phyloP scores from a whole-genome alignment of 2,797 vertebrate species.

The Thaleichthys pacificus region DNA sequence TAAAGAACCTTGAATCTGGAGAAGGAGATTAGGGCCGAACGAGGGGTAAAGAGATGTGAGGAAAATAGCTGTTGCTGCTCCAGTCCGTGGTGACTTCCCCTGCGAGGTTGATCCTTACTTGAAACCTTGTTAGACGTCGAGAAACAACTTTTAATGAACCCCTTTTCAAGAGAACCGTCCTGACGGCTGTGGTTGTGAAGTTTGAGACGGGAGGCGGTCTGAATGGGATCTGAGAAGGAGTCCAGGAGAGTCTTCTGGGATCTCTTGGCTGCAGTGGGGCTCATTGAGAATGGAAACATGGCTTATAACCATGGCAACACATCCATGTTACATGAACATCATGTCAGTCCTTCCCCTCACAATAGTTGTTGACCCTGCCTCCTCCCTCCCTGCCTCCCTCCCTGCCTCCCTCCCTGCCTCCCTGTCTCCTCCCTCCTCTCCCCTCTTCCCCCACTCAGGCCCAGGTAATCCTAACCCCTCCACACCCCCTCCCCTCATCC shows the following conservation, averaged over 20 bases:
- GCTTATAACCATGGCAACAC: conserved; percentile 58
- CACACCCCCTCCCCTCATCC: conserved; percentile 19
- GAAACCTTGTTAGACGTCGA: too few species aligned
- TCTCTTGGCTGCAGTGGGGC: conserved; percentile 57
- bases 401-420: too few species aligned
- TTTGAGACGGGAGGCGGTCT: too few species aligned
- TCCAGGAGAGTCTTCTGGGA: conserved; percentile 58
- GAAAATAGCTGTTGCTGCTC: conserved; percentile 9
- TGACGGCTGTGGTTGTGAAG: neutral
- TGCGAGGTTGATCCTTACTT: conserved; percentile 29
- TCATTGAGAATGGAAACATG: conserved; percentile 54
- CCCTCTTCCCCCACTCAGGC: conserved; percentile 10
- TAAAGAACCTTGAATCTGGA: conserved; percentile 50
- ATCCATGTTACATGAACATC: conserved; percentile 53
- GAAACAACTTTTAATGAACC: conserved; percentile 30
- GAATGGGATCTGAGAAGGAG: conserved; percentile 42
- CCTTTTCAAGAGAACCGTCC: conserved; percentile 41
- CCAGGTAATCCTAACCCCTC: conserved; percentile 40
- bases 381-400: conserved; percentile 19
- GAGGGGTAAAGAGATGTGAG: conserved; percentile 13
- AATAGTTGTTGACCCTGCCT: conserved; percentile 16
- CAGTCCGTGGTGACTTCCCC: neutral
- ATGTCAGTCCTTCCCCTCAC: conserved; percentile 29
- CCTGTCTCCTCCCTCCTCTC: conserved; percentile 19
- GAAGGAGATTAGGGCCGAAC: conserved; percentile 36